These are phyloP conservation scores for Brachionus plicatilis DNA, from an alignment of 1,140 invertebrate genomes.

Conservation along the genomic window DNA sequence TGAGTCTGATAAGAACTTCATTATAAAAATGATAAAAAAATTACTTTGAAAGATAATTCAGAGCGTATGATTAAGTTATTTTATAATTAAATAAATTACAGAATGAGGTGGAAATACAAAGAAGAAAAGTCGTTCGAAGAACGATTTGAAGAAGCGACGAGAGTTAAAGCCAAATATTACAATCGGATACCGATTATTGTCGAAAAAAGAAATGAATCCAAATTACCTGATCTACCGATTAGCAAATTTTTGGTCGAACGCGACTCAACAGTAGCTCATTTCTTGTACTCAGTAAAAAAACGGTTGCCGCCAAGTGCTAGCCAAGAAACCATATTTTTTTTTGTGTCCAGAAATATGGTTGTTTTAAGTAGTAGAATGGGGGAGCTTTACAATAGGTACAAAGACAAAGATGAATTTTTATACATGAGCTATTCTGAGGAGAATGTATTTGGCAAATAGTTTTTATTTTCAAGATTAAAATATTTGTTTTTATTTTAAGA, in stretches of 20 bases:
- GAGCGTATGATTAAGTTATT: background rate
- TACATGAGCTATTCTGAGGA: slow-evolving; percentile 34
- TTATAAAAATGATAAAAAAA: no score
- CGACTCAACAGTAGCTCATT: slow-evolving; percentile 97
- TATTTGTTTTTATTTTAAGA: no score
- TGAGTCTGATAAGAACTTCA: no score
- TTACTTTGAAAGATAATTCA: background rate
- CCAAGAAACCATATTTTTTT: slow-evolving; percentile 35
- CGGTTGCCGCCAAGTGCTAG: slow-evolving; percentile 52
- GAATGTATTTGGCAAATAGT: slow-evolving; percentile 11
- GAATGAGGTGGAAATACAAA: slow-evolving; percentile 98
- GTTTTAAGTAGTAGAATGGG: background rate
- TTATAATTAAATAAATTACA: slow-evolving; percentile 39
- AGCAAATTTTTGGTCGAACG: slow-evolving; percentile 99
- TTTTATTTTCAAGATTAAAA: no score
- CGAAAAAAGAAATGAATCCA: slow-evolving; percentile 93
- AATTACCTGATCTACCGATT: slow-evolving; percentile 96
- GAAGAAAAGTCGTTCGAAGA: slow-evolving; percentile 98
- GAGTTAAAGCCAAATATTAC: slow-evolving; percentile 96
- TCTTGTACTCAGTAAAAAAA: slow-evolving; percentile 96
- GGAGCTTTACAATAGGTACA: slow-evolving; percentile 20
- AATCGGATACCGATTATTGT: slow-evolving; percentile 97
- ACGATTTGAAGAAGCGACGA: slow-evolving; percentile 93
- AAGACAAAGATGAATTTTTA: slow-evolving; percentile 30
- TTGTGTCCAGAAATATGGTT: background rate